phyloP scores from a whole-genome alignment of 2,888 invertebrate genomes.

The Sialis fuliginosa region DNA sequence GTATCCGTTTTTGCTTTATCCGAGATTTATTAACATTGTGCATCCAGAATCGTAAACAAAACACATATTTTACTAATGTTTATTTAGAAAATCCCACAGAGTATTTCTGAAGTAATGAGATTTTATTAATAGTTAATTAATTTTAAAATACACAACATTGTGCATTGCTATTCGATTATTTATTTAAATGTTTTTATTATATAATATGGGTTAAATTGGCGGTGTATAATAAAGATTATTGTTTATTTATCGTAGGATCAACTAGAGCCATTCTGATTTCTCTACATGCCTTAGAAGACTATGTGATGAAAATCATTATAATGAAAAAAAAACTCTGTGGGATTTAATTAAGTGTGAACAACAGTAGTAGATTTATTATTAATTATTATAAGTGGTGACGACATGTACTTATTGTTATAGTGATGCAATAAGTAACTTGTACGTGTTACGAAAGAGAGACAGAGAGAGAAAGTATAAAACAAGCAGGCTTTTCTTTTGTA shows the following conservation, averaged over 20 bases:
- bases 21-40: slow-evolving; percentile 6
- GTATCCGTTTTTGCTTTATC: too few species aligned
- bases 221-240: background rate
- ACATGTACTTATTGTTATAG: too few species aligned
- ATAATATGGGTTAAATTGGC: background rate
- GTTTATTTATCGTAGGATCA: slow-evolving; percentile 5
- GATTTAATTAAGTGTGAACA: too few species aligned
- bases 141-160: background rate
- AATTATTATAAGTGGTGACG: too few species aligned
- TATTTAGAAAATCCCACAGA: slow-evolving; percentile 5
- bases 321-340: background rate
- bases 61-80: background rate
- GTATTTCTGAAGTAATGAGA: background rate
- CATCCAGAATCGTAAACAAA: slow-evolving; percentile 1
- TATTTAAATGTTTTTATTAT: background rate
- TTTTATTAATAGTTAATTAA: too few species aligned
- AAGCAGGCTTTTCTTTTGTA: too few species aligned
- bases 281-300: too few species aligned
- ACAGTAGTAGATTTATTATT: too few species aligned
- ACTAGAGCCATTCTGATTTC: background rate
- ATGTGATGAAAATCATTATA: too few species aligned
- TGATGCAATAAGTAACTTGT: too few species aligned
- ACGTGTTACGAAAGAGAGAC: too few species aligned
- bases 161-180: slow-evolving; percentile 1
- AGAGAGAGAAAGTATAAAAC: too few species aligned